Conservation (phyloP, 2,113 vertebrate species). For the Mastomys coucha region DNA sequence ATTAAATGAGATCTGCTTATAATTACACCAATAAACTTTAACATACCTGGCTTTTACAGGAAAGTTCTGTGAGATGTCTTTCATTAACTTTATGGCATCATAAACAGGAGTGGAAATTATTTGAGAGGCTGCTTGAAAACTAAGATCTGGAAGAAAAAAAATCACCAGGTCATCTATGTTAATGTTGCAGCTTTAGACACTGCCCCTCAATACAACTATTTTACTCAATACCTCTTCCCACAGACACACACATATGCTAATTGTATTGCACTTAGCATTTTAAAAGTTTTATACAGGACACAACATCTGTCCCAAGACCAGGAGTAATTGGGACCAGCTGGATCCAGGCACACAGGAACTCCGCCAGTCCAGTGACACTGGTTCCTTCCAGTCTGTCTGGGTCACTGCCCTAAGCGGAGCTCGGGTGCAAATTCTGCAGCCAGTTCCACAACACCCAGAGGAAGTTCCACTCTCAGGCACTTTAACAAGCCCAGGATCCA, state of each 20-base stretch:
- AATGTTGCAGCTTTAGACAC: constrained; percentile 1
- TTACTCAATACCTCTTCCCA: neutral
- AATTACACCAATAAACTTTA: constrained; percentile 58
- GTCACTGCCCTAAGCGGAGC: too few relatives aligned
- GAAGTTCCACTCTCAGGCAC: too few relatives aligned
- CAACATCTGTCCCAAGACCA: too few relatives aligned
- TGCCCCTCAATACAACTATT: constrained; percentile 10
- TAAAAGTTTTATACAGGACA: constrained; percentile 34
- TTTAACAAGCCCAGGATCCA: too few relatives aligned
- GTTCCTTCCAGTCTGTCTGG: too few relatives aligned
- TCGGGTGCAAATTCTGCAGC: too few relatives aligned
- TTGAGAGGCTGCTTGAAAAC: constrained; percentile 95
- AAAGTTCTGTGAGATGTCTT: constrained; percentile 97
- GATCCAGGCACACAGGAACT: too few relatives aligned
- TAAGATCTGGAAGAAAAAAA: constrained; percentile 90
- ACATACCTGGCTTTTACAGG: constrained; percentile 96
- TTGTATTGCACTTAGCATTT: neutral
- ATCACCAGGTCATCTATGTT: constrained; percentile 30
- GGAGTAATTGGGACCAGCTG: too few relatives aligned
- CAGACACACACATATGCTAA: neutral
- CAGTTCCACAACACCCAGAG: too few relatives aligned
- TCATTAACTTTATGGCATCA: constrained; percentile 95
- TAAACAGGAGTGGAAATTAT: constrained; percentile 93
- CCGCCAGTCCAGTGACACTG: too few relatives aligned
- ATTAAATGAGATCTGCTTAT: constrained; percentile 33